A percentile compares a stretch with the other conserved stretches of the same genome.
Conservation (phyloP, 2,113 vertebrate genomes). For the Aptenodytes forsteri region DNA sequence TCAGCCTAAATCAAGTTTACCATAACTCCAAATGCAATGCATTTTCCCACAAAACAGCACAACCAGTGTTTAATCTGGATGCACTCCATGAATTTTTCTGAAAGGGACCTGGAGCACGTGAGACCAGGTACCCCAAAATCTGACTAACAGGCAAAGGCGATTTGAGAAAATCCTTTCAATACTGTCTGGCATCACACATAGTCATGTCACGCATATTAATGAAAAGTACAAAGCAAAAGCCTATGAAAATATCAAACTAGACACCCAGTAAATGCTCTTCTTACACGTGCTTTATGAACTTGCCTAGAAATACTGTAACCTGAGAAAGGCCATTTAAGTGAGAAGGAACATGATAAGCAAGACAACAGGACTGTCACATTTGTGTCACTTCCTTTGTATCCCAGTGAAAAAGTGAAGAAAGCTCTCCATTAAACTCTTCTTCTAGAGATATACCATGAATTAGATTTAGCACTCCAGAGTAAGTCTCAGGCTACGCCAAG, state of each 20-base stretch:
- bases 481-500: background rate
- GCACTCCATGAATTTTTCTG: background rate
- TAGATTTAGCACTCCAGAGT: background rate
- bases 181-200: background rate
- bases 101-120: background rate
- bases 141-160: background rate
- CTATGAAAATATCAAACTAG: background rate
- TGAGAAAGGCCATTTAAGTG: background rate
- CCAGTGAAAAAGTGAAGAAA: background rate
- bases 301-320: background rate
- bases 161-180: background rate
- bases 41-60: background rate
- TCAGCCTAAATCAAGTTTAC: background rate
- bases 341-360: background rate
- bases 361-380: background rate
- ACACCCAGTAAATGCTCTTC: background rate
- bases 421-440: background rate
- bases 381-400: background rate
- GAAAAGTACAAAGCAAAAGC: background rate
- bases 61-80: background rate
- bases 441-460: background rate
- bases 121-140: background rate
- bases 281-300: background rate
- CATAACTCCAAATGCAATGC: background rate
- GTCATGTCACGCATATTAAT: background rate